Evolutionary conservation across 2,888 invertebrate species (phyloP), one percentile per base, ranked within the genome.

Genomic region (Elysia crispata): DNA sequence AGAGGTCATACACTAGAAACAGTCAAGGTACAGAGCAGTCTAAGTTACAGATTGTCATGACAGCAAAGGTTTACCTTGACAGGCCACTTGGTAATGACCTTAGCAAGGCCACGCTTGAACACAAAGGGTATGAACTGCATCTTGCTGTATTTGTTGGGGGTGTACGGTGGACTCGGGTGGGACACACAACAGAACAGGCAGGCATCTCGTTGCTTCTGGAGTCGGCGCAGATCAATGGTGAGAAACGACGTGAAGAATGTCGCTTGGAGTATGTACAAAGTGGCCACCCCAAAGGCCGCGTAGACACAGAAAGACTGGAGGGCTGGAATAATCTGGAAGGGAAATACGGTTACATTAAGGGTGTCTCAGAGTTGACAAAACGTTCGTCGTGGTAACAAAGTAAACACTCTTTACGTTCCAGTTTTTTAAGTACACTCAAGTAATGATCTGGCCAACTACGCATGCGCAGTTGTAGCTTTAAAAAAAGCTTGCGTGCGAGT

Each of bases 241-340:
- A 96, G 95, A 83, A 95, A 95, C 0, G 96, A 95, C 13, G 95
- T 94, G 91, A 96, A 96, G 91, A 96, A 96, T 20, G 96, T 96
- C 11, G 95, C 94, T 86, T 96, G 95, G 23, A 88, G 84, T 57
- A 86, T 70, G 88, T 95, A 95, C 23, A 95, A 95, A 86, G 95
- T 94, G 77, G 96, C 93, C 0, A 96, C 95, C n/a, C 96, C 95
- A 1, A 95, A 92, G 3, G 95, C 95, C 15, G 96, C 96, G 90
- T 95, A 97, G 74, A 96, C 93, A 90, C 97, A 96, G 90, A 96
- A 96, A 0, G 96, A 96, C 90, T 95, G 94, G 66, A 97, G 92
- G 1, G 95, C 95, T 23, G 96, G 96, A 81, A 97, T 92, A 87
- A 96, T 95, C 95, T 95, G 85, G n/a, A 85, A 67, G 31, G 18